Evolutionary conservation across 2,113 vertebrate species (phyloP).

Genomic region (Limnothrissa miodon): DNA sequence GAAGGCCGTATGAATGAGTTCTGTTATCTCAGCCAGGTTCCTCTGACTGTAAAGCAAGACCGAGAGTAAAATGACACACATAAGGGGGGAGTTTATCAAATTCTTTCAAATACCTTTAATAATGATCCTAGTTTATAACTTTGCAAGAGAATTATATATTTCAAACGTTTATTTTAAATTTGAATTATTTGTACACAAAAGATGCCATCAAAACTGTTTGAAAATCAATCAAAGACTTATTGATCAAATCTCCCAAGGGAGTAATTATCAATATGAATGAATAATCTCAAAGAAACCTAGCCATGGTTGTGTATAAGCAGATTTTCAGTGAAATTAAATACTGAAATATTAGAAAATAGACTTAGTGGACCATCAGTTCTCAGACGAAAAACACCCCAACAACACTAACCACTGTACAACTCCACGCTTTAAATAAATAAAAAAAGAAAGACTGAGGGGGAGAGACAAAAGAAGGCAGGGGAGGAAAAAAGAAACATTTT

Average conservation of each 20-base stretch:
- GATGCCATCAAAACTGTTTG: not conserved
- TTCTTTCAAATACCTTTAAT: slow-evolving; percentile 7
- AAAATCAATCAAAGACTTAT: too few species aligned
- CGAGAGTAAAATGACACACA: not conserved
- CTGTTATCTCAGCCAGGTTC: slow-evolving; percentile 94
- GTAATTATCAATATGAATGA: too few species aligned
- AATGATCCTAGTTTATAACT: not conserved
- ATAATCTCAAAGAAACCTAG: not conserved
- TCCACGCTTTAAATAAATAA: not conserved
- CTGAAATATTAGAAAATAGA: not conserved
- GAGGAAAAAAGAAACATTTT: not conserved
- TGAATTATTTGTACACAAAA: not conserved
- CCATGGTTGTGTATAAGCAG: not conserved
- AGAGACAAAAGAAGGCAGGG: slow-evolving; percentile 22
- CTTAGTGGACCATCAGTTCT: not conserved
- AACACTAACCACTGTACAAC: not conserved
- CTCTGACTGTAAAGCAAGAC: slow-evolving; percentile 76
- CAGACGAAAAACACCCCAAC: too few species aligned
- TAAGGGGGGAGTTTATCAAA: not conserved
- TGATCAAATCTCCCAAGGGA: too few species aligned
- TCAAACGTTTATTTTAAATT: not conserved
- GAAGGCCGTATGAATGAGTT: slow-evolving; percentile 95
- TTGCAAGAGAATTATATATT: not conserved
- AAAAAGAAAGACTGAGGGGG: slow-evolving; percentile 29
- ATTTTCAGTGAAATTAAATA: not conserved